Evolutionary conservation across 2,113 vertebrate genomes (phyloP), one percentile per base, ranked within the genome.

Genomic region (Sardina pilchardus): DNA sequence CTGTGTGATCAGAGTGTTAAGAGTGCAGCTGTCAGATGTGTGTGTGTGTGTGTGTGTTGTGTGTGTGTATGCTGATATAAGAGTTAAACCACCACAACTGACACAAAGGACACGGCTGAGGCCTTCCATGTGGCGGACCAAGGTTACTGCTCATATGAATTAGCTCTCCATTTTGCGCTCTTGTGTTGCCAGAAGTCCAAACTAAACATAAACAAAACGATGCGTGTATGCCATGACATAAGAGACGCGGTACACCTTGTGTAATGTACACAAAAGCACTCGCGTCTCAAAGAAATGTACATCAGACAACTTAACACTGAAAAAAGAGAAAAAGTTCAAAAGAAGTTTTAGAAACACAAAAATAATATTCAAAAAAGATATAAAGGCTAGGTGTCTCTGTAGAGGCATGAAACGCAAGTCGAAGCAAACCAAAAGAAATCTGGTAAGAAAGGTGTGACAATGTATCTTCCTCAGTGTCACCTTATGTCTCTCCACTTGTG

Each of bases 251-350:
- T 90, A 91, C 34, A 71, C 63, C 95, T 94, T 95, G 95, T 95
- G 97, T 97, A 99, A 98, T 98, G 97, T 97, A 97, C 97, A 97
- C 96, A 96, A 97, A 97, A 94, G 97, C 96, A 92, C 94, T 95
- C 88, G 86, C 90, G 92, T 95, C 93, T 96, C 63, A 90, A 88
- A 90, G 95, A 96, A 98, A 97, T 99, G 96, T 98, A 98, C 98
- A 97, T 97, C 96, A 96, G 98, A 97, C 97, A 71, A 99, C 97
- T 98, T 97, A 97, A 99, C 97, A 98, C 96, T 95, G 96, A 92
- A 94, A 91, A 89, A 50, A 34, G 96, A 96, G 39, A 42, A 97
- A 97, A 71, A 97, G 96, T 96, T 97, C 97, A 97, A 98, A 97
- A 97, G 91, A 95, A 94, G 91, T 90, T 84, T 84, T 82, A 89